Percentiles rank a stretch among this genome's conserved stretches.
Conservation (phyloP, 1,140 invertebrate genomes). For the Drosophila nebulosa region DNA sequence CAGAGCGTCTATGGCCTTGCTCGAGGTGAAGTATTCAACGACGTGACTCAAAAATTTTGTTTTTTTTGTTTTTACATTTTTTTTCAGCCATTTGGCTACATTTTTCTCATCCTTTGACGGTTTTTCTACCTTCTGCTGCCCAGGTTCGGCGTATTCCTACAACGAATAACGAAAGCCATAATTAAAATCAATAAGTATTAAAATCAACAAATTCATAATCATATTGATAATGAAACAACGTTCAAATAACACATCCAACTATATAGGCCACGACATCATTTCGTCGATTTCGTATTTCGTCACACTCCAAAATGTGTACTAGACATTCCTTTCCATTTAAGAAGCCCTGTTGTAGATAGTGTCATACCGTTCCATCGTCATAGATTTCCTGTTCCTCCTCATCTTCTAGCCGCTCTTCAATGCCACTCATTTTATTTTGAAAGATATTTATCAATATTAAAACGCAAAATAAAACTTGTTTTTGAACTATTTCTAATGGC, state of each 20-base stretch:
- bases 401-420: slow-evolving; percentile 34
- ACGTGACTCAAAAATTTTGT: slow-evolving; percentile 97
- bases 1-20: slow-evolving; percentile 94
- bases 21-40: slow-evolving; percentile 96
- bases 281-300: slow-evolving; percentile 46
- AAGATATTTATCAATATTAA: not conserved
- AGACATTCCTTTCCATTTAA: too few species aligned
- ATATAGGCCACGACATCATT: slow-evolving; percentile 73
- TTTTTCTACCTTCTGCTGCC: slow-evolving; percentile 85
- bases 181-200: slow-evolving; percentile 7
- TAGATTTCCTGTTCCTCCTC: slow-evolving; percentile 61
- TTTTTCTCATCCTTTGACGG: slow-evolving; percentile 95
- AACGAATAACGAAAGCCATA: not conserved
- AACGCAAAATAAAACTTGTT: not conserved
- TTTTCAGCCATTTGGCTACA: slow-evolving; percentile 95
- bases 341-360: not conserved
- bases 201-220: not conserved
- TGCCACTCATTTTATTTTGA: slow-evolving; percentile 41
- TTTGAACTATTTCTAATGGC: not conserved
- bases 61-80: slow-evolving; percentile 95
- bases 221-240: not conserved
- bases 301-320: slow-evolving; percentile 26
- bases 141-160: slow-evolving; percentile 78
- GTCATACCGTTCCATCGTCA: slow-evolving; percentile 58
- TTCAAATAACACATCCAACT: not conserved